Evolutionary conservation across 2,888 invertebrate species (phyloP), one percentile per base, ranked within the genome.

Genomic region (Trypoxylon attenuatum): DNA sequence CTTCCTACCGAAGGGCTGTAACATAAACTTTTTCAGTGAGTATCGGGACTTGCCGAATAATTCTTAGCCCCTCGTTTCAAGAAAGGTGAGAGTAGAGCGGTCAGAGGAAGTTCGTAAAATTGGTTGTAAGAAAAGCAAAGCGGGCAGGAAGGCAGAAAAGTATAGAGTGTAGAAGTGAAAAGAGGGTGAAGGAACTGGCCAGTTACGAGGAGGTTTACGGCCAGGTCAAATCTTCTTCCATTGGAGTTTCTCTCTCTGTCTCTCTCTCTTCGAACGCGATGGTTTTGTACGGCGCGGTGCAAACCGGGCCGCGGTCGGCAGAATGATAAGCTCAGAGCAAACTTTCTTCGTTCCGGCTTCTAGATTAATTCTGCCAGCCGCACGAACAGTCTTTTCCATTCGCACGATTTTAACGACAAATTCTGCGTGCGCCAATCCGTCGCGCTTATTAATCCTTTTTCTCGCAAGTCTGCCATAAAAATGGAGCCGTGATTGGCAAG

Each of bases 341-440:
- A 62, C 38, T 70, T 47, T n/a, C 25, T 41, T 21, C 33, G 58
- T 39, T 18, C 39, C 19, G 33, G 21, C 53, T 52, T 58, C 60
- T 60, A 71, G 68, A 71, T 71, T 68, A 71, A 60, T n/a, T n/a
- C 59, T 52, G 57, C 47, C 57, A 51, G 45, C 53, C 51, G 50
- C 52, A 47, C 5, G 16, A 16, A 16, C 51, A 42, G n/a, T n/a
- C 25, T n/a, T 18, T 13, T 27, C n/a, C 15, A 15, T 16, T n/a
- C 25, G 19, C 27, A 46, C 23, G 42, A 47, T 52, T 52, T 62
- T 46, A 50, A 27, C 16, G 29, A 51, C 46, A 22, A 22, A 27
- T 29, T 23, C 23, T 45, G 38, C 51, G 39, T 25, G 23, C 19
- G 3, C n/a, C 1, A 18, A 47, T 3, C 43, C 1, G 13, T 33